A percentile compares a stretch with the other conserved stretches of the same genome.
These are phyloP conservation scores for Polietes domitor DNA, from an alignment of 2,888 invertebrate species.

Conservation along the genomic window DNA sequence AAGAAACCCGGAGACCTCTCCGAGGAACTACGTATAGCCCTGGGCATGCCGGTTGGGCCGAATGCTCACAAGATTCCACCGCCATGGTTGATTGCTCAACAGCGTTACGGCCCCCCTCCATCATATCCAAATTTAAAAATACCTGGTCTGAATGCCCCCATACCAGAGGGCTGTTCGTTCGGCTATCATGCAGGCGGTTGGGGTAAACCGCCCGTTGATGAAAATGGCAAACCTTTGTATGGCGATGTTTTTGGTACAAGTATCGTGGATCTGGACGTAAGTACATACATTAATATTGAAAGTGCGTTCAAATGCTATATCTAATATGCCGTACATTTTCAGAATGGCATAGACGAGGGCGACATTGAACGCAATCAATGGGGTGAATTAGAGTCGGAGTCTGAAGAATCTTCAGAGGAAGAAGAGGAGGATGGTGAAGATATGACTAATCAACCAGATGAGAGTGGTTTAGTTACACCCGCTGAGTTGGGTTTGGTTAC, in stretches of 20 bases:
- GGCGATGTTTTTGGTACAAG: conserved; percentile 98
- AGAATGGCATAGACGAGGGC: conserved; percentile 88
- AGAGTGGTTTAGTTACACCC: conserved; percentile 94
- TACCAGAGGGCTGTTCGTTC: conserved; percentile 98
- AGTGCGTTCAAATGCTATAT: no score
- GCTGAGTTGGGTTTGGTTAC: conserved; percentile 96
- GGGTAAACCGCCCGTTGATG: conserved; percentile 99
- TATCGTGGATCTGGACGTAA: conserved; percentile 87
- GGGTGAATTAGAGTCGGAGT: conserved; percentile 97
- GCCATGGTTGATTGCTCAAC: conserved; percentile 90
- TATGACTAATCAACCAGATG: conserved; percentile 84
- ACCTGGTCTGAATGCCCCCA: conserved; percentile 98
- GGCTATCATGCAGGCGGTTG: conserved; percentile 99
- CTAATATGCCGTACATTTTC: no score
- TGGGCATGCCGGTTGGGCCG: conserved; percentile 99
- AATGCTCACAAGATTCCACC: conserved; percentile 95
- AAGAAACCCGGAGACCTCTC: conserved; percentile 99
- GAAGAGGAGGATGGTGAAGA: conserved; percentile 85
- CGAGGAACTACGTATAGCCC: conserved; percentile 96
- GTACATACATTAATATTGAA: conserved; percentile 26
- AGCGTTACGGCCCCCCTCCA: conserved; percentile 96
- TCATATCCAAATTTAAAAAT: conserved; percentile 99
- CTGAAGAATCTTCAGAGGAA: conserved; percentile 84
- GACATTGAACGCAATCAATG: conserved; percentile 96
- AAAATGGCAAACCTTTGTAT: conserved; percentile 97